Evolutionary conservation across 2,113 vertebrate genomes (phyloP).

Genomic region (Rafetus swinhoei): DNA sequence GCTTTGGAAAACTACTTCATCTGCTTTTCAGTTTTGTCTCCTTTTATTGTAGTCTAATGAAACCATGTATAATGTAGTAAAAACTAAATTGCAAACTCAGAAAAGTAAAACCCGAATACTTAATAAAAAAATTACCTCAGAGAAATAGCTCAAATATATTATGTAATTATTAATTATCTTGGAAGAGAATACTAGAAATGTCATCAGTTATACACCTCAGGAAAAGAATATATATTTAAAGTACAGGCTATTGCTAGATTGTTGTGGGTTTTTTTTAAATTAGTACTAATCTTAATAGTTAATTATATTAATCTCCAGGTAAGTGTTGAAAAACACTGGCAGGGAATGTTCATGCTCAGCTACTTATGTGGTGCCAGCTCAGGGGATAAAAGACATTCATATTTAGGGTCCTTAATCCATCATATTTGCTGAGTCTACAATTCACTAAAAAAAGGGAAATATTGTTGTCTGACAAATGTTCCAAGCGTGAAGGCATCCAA

Average conservation of each 20-base stretch:
- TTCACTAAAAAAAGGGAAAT: neutral
- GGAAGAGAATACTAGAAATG: neutral
- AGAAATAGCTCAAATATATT: neutral
- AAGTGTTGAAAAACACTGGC: neutral
- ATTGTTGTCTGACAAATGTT: constrained; percentile 9
- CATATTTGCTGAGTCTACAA: neutral
- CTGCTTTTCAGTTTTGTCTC: constrained; percentile 57
- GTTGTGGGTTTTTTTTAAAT: neutral
- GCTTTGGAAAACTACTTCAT: constrained; percentile 48
- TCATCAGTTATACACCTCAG: neutral
- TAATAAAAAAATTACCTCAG: neutral
- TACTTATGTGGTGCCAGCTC: neutral
- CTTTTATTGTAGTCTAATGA: constrained; percentile 25
- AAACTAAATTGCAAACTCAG: constrained; percentile 9
- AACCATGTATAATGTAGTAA: constrained; percentile 39
- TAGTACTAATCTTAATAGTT: neutral
- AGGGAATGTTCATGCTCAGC: neutral
- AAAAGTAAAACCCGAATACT: neutral
- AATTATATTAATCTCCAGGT: neutral
- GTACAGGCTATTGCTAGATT: neutral
- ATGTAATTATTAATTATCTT: neutral
- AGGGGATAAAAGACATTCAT: neutral
- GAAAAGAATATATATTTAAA: constrained; percentile 7
- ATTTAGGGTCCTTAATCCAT: neutral
- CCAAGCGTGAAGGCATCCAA: constrained; percentile 3